Base-by-base conservation (phyloP, 2,797 vertebrate genomes). In the Sebastes matsubarae region DNA sequence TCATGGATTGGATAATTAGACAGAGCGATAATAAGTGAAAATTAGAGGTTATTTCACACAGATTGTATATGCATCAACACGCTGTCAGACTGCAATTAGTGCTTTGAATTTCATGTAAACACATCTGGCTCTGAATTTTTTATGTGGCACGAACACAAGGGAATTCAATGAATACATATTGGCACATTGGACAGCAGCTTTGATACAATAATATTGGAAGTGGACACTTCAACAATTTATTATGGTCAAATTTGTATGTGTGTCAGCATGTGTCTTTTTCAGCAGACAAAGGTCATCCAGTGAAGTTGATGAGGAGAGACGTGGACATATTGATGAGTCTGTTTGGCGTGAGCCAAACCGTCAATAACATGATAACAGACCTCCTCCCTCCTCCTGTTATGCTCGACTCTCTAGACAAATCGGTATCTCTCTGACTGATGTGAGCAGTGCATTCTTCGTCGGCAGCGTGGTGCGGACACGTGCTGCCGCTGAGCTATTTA, bases 401-500 rank as follows among this genome's bases (percentile, higher is more conserved):
- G 24, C 22, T 66, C 27, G 16, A 73, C 75, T 81, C 67, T 75
- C 66, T 66, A 80, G 74, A 85, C 87, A 82, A 84, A 87, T 82
- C 64, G 75, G 32, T 34, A 11, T 71, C 66, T 77, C 54, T 29
- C 22, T 27, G 20, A 72, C 80, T 87, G 86, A 65, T 72, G 67
- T 8, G 81, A 76, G 86, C 83, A 42, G 38, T 65, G 72, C 71
- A 68, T 88, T 85, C 80, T 85, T 79, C 27, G 18, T 87, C 84
- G 83, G 77, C 83, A 71, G 81, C 60, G 12, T 73, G 85, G 80
- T 46, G 74, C 82, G 73, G 79, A 93, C 94, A 95, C 84, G 89
- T 95, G 94, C 86, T 46, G 86, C 80, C 3, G 24, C 88, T 66
- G 89, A 90, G 92, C 94, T 96, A 95, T 96, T 96, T 95, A 93